Evolutionary conservation across 2,113 vertebrate species (phyloP), one percentile per base, ranked within the genome.

Genomic region (Muscicapa adusta): DNA sequence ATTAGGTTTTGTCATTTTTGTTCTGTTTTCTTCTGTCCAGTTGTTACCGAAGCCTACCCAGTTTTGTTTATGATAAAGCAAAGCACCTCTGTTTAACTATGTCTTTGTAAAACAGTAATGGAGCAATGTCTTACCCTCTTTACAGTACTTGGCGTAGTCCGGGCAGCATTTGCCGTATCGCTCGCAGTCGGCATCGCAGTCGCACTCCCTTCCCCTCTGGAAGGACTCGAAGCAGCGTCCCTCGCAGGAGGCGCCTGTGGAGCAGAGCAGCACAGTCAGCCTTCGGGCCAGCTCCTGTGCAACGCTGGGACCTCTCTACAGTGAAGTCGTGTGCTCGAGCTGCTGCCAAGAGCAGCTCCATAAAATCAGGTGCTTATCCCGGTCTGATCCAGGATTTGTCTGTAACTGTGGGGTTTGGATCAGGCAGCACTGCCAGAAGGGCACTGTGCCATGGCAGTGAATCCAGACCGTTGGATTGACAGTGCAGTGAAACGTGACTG

Each of bases 181-280:
- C 4, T 54, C 23, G 60, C 99, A 99, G 0, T 98, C 97, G 1
- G 88, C 5, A 12, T 99, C 99, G 26, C 99, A 99, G 96, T 97
- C 98, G 14, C 99, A 99, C 66, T 76, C 83, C 40, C 98, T 97
- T 24, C 99, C 99, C 90, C 99, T 97, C 40, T 96, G 93, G 50
- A 99, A 99, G 77, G 34, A 4, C 91, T 99, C 99, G 8, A 98
- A 98, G 96, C 99, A 99, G 20, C 99, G 98, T 42, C 99, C 99
- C 96, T 95, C 98, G 93, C 99, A 99, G 18, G 99, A 99, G 78
- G 88, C 61, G 16, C 96, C 99, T 99, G 97, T 14, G 6, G 45
- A 76, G 82, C 84, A 94, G 75, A 94, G 80, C 28, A 74, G 26
- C n/a, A 28, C 28, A 9, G 36, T 96, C 38, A 95, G 80, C 4